Base-by-base conservation (phyloP, 2,888 invertebrate species). In the Apeira syringaria region DNA sequence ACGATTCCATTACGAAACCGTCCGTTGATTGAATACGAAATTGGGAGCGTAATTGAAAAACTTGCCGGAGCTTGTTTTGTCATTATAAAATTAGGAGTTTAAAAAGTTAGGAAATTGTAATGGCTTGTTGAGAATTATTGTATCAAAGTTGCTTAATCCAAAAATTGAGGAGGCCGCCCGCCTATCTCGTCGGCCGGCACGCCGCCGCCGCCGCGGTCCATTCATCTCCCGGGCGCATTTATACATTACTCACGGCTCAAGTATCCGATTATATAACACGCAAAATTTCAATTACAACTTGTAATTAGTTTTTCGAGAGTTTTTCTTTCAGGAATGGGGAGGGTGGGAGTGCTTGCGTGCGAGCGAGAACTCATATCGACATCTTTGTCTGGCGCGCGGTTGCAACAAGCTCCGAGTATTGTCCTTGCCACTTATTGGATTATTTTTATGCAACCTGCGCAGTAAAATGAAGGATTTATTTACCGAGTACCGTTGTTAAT, bases 211-310 rank as follows among this genome's bases (percentile, higher is more conserved):
- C 73, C 24, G 24, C 9, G 9, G 76, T 67, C 82, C 83, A 82
- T 85, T 83, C 85, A 79, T 83, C 85, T 81, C 86, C 81, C 78
- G 70, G 68, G 74, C 83, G 85, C 85, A 88, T 89, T 88, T 87
- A 86, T 88, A 87, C 84, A 88, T 88, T 88, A 87, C 87, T 86
- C 87, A 85, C 84, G 85, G 85, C 86, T 86, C 89, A 89, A 90
- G 88, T 89, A 89, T 89, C 88, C 89, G 90, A 90, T 90, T 90
- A 90, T 90, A 85, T 90, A 90, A 89, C 90, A 90, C 90, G 90
- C 89, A 90, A 90, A 90, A 90, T 90, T 90, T 90, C 90, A 90
- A 90, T 90, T 90, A 90, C 90, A 90, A 90, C 80, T 90, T 90
- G 90, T 90, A 90, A 90, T 90, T 90, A 90, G 90, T 90, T 90